Conservation (phyloP, 2,888 invertebrate species). For the Thelaira solivaga region DNA sequence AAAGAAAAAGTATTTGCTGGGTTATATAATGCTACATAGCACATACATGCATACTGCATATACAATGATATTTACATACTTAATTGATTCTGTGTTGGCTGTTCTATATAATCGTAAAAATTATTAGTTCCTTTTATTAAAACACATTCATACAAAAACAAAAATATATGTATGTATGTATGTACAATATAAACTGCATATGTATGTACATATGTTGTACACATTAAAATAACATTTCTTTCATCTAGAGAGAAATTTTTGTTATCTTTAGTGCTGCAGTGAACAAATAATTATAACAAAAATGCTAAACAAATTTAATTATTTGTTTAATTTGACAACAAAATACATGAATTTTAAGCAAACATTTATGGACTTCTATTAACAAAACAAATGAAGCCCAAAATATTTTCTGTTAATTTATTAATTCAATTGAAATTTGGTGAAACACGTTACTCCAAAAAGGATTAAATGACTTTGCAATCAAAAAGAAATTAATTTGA, state of each 20-base stretch:
- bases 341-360: not conserved
- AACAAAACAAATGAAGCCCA: not conserved
- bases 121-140: too few species aligned
- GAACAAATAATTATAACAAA: not conserved
- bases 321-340: not conserved
- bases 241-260: slow-evolving; percentile 11
- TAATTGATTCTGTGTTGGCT: too few species aligned
- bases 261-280: slow-evolving; percentile 35
- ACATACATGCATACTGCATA: too few species aligned
- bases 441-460: not conserved
- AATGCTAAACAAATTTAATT: slow-evolving; percentile 11
- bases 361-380: not conserved
- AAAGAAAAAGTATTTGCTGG: too few species aligned
- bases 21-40: too few species aligned
- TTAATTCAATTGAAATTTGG: not conserved
- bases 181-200: too few species aligned
- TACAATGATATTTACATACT: too few species aligned
- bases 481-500: not conserved
- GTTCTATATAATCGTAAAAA: too few species aligned
- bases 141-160: too few species aligned
- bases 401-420: not conserved
- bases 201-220: too few species aligned
- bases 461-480: slow-evolving; percentile 1
- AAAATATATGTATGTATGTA: too few species aligned
- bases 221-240: not conserved